phyloP scores from a whole-genome alignment of 2,888 invertebrate species.

The Tridacna crocea region DNA sequence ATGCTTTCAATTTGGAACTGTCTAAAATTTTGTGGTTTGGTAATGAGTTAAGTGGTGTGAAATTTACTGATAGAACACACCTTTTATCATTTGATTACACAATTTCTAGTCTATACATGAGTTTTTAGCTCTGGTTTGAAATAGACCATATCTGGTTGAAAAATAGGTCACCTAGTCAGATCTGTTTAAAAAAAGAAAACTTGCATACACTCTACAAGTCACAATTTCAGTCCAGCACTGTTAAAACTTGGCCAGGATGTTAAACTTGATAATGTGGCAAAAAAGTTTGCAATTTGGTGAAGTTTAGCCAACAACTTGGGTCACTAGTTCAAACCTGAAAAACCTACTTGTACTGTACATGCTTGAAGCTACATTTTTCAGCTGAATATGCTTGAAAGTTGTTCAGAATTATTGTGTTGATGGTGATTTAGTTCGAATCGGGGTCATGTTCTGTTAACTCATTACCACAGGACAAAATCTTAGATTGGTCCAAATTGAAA shows the following conservation, averaged over 20 bases:
- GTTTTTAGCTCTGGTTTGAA: neutral
- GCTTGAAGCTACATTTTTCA: neutral
- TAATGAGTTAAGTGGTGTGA: no score
- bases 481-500: no score
- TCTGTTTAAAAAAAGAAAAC: neutral
- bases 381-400: neutral
- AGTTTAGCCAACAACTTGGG: neutral
- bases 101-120: no score
- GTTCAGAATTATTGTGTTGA: neutral
- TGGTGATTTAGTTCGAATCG: neutral
- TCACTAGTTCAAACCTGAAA: neutral
- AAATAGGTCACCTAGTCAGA: conserved; percentile 5
- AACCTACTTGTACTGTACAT: neutral
- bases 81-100: no score
- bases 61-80: no score
- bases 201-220: neutral
- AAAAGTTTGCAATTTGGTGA: neutral
- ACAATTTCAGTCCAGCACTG: neutral
- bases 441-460: neutral
- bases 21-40: no score
- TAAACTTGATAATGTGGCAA: neutral
- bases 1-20: no score
- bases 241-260: neutral
- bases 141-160: neutral
- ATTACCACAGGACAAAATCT: neutral